Evolutionary conservation across 1,140 invertebrate species (phyloP).

Genomic region (Papilio xuthus): DNA sequence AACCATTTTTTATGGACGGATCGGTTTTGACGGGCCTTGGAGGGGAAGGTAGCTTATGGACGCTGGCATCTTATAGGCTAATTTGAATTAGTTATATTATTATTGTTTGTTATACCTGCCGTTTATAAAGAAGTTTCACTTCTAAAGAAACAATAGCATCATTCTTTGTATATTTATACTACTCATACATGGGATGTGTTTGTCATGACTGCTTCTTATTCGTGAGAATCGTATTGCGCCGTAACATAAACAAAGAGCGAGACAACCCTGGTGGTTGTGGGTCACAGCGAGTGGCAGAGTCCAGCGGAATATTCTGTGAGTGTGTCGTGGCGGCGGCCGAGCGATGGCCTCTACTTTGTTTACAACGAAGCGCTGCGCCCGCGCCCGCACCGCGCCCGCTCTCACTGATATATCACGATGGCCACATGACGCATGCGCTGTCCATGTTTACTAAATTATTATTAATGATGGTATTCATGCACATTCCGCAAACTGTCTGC

Average conservation of each 20-base stretch:
- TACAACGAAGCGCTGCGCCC: constrained; percentile 39
- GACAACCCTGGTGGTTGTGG: constrained; percentile 3
- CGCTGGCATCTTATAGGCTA: no score
- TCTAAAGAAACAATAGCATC: no score
- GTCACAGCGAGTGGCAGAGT: constrained; percentile 53
- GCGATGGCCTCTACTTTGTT: constrained; percentile 65
- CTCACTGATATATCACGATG: constrained; percentile 25
- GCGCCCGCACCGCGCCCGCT: background rate
- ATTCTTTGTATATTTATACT: no score
- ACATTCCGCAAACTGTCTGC: background rate
- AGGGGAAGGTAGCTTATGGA: no score
- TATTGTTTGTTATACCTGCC: no score
- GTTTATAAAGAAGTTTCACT: no score
- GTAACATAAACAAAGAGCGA: background rate
- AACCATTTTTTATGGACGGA: no score
- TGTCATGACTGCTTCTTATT: background rate
- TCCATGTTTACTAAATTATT: constrained; percentile 32
- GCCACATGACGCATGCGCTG: constrained; percentile 23
- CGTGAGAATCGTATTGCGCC: background rate
- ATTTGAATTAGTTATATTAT: no score
- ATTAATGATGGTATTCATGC: constrained; percentile 29
- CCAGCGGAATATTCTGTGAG: constrained; percentile 70
- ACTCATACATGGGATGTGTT: background rate
- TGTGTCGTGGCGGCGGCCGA: constrained; percentile 44
- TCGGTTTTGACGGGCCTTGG: no score